Evolutionary conservation across 2,797 vertebrate species (phyloP).

Genomic region (Cichlasoma orientale): DNA sequence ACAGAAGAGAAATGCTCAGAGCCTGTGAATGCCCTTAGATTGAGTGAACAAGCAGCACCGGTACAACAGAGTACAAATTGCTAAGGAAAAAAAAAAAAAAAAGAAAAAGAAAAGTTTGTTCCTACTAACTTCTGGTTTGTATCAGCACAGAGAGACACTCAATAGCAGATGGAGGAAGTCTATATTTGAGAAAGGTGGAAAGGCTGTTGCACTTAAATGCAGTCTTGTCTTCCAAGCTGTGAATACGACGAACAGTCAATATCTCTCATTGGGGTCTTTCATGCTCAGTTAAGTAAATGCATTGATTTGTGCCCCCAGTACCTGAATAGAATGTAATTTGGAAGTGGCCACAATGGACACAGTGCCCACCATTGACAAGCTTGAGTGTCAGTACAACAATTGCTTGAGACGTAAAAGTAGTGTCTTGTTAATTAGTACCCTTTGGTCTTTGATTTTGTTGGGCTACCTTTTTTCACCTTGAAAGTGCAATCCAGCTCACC

Average conservation of each 20-base stretch:
- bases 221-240: constrained; percentile 72
- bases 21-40: constrained; percentile 44
- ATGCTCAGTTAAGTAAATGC: constrained; percentile 88
- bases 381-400: constrained; percentile 82
- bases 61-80: constrained; percentile 21
- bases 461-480: constrained; percentile 61
- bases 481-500: constrained; percentile 61
- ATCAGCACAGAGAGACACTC: constrained; percentile 54
- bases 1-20: constrained; percentile 25
- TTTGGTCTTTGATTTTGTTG: constrained; percentile 69
- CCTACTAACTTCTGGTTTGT: constrained; percentile 44
- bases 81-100: background rate
- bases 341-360: constrained; percentile 81
- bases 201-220: constrained; percentile 70
- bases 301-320: constrained; percentile 83
- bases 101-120: constrained; percentile 49
- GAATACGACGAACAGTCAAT: constrained; percentile 74
- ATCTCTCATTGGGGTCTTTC: constrained; percentile 82
- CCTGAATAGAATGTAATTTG: constrained; percentile 81
- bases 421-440: constrained; percentile 73
- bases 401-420: constrained; percentile 70
- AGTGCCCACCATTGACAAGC: constrained; percentile 83
- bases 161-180: constrained; percentile 62
- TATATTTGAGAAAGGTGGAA: constrained; percentile 67
- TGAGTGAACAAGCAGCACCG: constrained; percentile 29